These are phyloP conservation scores for Carposina sasakii DNA, from an alignment of 1,140 invertebrate genomes.

Conservation along the genomic window DNA sequence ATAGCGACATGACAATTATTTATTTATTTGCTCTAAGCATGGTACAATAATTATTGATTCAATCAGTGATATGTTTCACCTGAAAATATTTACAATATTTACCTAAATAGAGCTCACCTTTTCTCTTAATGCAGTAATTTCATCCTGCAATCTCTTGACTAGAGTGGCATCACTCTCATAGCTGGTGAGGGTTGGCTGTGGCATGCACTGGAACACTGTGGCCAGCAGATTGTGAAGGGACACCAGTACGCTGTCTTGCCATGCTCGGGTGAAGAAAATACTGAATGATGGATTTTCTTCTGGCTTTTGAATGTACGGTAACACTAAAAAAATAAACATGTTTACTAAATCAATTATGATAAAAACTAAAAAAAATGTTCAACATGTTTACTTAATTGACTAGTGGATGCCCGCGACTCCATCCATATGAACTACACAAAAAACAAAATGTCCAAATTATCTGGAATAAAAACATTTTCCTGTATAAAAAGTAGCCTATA, in stretches of 20 bases:
- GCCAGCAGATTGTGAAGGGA: slow-evolving; percentile 96
- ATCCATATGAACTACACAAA: too few species aligned
- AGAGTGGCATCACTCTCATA: slow-evolving; percentile 89
- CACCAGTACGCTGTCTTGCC: slow-evolving; percentile 96
- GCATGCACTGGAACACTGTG: slow-evolving; percentile 90
- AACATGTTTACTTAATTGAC: too few species aligned
- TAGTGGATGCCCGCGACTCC: too few species aligned
- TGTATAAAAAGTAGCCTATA: too few species aligned
- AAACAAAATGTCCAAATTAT: too few species aligned
- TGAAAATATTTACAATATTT: too few species aligned
- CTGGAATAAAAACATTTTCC: too few species aligned
- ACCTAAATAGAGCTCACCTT: slow-evolving; percentile 65
- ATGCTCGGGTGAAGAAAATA: slow-evolving; percentile 92
- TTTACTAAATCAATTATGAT: slow-evolving; percentile 9
- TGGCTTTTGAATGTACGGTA: slow-evolving; percentile 92
- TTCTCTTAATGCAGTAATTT: slow-evolving; percentile 81
- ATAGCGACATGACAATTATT: too few species aligned
- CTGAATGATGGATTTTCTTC: slow-evolving; percentile 92
- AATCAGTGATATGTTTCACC: too few species aligned
- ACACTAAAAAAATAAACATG: slow-evolving; percentile 74
- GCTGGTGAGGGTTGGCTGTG: slow-evolving; percentile 85
- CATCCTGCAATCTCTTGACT: slow-evolving; percentile 87
- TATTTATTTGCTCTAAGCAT: too few species aligned
- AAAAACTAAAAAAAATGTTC: background rate
- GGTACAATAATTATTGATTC: too few species aligned